Conservation (phyloP, 1,140 invertebrate genomes). For the Musca vetustissima region DNA sequence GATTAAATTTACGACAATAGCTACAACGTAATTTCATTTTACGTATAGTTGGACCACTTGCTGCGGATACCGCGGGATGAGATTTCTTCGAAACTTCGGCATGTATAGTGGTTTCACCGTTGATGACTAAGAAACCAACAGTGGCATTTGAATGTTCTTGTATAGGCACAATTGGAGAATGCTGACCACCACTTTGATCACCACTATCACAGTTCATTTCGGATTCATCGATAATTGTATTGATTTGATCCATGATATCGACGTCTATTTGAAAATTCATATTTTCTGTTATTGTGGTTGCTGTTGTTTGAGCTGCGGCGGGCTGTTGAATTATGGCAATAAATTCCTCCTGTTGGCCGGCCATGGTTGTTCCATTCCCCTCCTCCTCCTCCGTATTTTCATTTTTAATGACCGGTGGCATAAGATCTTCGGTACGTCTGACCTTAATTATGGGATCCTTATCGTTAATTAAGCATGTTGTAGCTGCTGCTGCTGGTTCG, state of each 20-base stretch:
- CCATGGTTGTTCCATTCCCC: too few relatives aligned
- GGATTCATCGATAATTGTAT: slow-evolving; percentile 8
- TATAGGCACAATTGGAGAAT: neutral
- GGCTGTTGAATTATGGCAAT: neutral
- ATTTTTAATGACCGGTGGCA: neutral
- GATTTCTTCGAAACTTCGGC: neutral
- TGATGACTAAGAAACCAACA: neutral
- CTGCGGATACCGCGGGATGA: too few relatives aligned
- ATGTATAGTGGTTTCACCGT: neutral
- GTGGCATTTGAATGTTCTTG: neutral
- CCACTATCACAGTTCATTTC: neutral
- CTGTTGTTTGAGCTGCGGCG: too few relatives aligned
- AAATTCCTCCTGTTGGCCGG: neutral
- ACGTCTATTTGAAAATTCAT: slow-evolving; percentile 3
- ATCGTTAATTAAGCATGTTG: neutral
- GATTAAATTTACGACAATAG: slow-evolving; percentile 1
- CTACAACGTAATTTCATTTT: neutral
- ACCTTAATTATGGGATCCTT: slow-evolving; percentile 1
- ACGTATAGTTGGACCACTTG: neutral
- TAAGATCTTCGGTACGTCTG: slow-evolving; percentile 1
- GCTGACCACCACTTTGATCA: neutral
- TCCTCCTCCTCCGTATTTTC: neutral
- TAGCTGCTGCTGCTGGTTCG: neutral
- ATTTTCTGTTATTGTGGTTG: neutral
- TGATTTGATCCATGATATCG: slow-evolving; percentile 9